phyloP scores from a whole-genome alignment of 2,113 vertebrate genomes.

The Phylloscopus trochiloides region DNA sequence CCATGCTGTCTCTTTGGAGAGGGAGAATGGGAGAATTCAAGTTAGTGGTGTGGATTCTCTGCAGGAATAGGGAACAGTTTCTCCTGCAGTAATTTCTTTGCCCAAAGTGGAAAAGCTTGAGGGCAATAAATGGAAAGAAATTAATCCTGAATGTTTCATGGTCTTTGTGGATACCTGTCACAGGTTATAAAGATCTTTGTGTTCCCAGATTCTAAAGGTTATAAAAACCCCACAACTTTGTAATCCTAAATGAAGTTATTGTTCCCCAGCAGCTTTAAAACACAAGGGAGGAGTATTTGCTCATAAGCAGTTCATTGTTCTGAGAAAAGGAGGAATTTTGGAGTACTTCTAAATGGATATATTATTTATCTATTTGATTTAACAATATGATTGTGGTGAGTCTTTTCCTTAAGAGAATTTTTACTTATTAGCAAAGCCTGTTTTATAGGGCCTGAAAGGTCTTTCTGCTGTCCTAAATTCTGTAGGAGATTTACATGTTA shows the following conservation, averaged over 20 bases:
- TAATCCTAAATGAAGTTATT: background rate
- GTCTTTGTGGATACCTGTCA: background rate
- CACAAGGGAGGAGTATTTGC: background rate
- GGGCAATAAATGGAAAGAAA: background rate
- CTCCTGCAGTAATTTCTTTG: background rate
- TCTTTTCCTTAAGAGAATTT: background rate
- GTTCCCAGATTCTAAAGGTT: background rate
- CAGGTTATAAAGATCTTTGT: background rate
- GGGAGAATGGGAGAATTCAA: background rate
- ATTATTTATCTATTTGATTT: background rate
- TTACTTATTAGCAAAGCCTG: background rate
- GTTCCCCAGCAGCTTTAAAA: background rate
- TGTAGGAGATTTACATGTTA: background rate
- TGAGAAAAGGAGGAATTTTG: background rate
- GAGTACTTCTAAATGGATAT: background rate
- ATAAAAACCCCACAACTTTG: background rate
- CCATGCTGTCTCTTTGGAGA: background rate
- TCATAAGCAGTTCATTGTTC: background rate
- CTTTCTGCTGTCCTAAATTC: background rate
- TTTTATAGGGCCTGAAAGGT: background rate
- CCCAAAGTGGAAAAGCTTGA: background rate
- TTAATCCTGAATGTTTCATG: background rate
- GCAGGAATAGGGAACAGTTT: background rate
- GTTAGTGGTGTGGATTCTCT: background rate
- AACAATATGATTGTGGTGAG: background rate